Base-by-base conservation (phyloP, 1,140 invertebrate genomes). In the Drosophila bipectinata region DNA sequence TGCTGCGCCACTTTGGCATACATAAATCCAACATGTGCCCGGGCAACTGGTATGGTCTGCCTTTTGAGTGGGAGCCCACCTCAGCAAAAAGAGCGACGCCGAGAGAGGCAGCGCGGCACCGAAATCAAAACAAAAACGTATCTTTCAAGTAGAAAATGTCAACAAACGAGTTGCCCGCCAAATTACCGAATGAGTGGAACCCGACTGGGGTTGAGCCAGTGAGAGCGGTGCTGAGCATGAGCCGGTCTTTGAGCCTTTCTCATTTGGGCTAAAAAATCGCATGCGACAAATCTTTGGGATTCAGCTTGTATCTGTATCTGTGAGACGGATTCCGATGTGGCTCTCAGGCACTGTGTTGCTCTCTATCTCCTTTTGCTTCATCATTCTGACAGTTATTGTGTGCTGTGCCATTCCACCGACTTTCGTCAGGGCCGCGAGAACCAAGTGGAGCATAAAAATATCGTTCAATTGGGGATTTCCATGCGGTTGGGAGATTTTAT, bases 101-200 rank as follows among this genome's bases (percentile, higher is more conserved):
- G 44, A 30, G 15, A 30, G 52, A 28, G 52, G 45, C 14, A 18
- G 26, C 59, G 73, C 51, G 52, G 66, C 55, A 45, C 47, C 55
- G 41, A 68, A 72, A 88, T 72, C 83, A 89, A 89, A 88, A 88
- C 83, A 88, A 82, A 74, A 83, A 76, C 79, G 62, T 63, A 47
- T 74, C 71, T 24, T 52, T 52, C 32, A 72, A 58, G 67, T 79
- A 73, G 63, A 85, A 90, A 90, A 90, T 82, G 82, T 87, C 87
- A 90, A 90, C 87, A 90, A 88, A 90, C 79, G 66, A 89, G 64
- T 53, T 75, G 87, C 82, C 77, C 88, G 88, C 87, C 82, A 90
- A 90, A 80, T 78, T 90, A 21, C 57, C 51, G 72, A 48, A 41
- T 71, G 82, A 85, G 75, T 78, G 26, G 1, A 55, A 73, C 14